Conservation (phyloP, 2,113 vertebrate genomes). For the Leucopsar rothschildi region DNA sequence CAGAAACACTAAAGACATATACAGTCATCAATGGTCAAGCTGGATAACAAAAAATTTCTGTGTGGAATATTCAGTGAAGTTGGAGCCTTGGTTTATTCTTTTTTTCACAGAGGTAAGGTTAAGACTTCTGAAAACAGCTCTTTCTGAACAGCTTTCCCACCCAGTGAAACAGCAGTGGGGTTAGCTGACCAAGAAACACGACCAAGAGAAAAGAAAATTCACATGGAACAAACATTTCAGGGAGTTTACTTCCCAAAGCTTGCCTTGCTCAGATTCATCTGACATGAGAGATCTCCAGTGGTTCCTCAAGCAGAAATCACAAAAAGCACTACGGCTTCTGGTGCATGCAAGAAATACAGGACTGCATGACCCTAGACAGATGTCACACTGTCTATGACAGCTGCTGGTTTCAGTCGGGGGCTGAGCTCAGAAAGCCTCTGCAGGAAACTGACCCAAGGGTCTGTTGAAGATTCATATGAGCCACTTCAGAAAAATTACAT, state of each 20-base stretch:
- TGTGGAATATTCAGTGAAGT: background rate
- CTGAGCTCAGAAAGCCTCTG: background rate
- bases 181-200: background rate
- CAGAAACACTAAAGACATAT: background rate
- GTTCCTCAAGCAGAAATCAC: background rate
- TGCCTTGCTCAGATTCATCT: background rate
- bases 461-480: background rate
- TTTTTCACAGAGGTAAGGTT: background rate
- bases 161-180: fast-evolving
- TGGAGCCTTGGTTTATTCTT: background rate
- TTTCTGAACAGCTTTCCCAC: background rate
- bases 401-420: background rate
- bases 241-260: background rate
- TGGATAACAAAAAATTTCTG: fast-evolving
- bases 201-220: background rate
- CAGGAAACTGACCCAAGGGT: background rate
- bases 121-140: background rate
- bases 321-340: background rate
- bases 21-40: background rate
- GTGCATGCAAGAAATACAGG: background rate
- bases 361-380: fast-evolving
- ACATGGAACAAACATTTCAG: background rate
- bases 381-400: background rate
- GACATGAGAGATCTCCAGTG: fast-evolving
- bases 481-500: background rate